These are phyloP conservation scores for Leucoraja ocellata DNA, from an alignment of 2,797 vertebrate species.

Conservation along the genomic window DNA sequence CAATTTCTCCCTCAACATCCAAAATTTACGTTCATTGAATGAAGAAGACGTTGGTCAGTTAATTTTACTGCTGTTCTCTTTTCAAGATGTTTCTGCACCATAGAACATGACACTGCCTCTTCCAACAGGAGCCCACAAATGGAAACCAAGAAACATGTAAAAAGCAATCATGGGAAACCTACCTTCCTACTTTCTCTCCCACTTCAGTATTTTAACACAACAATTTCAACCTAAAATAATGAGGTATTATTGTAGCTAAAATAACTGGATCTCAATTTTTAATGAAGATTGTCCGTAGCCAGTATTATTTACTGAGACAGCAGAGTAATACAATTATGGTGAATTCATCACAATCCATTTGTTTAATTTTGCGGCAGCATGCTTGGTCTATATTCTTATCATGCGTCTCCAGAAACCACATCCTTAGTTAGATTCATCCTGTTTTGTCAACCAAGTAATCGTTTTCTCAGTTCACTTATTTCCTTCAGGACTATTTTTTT, in stretches of 20 bases:
- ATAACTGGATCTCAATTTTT: background rate
- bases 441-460: no score
- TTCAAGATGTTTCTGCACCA: background rate
- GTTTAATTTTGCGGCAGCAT: no score
- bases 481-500: no score
- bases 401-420: no score
- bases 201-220: background rate
- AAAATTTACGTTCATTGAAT: background rate
- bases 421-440: no score
- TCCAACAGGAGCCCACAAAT: background rate
- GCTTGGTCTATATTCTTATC: no score
- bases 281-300: background rate
- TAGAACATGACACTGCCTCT: background rate
- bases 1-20: background rate
- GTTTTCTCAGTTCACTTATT: no score
- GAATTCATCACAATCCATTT: background rate
- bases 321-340: background rate
- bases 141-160: background rate
- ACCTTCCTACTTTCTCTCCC: background rate
- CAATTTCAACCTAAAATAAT: background rate
- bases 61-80: background rate
- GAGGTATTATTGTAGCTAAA: background rate
- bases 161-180: background rate
- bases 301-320: background rate
- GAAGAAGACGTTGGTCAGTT: background rate